Conservation (phyloP, 1,140 invertebrate species). For the Drosophila nigromelanica region DNA sequence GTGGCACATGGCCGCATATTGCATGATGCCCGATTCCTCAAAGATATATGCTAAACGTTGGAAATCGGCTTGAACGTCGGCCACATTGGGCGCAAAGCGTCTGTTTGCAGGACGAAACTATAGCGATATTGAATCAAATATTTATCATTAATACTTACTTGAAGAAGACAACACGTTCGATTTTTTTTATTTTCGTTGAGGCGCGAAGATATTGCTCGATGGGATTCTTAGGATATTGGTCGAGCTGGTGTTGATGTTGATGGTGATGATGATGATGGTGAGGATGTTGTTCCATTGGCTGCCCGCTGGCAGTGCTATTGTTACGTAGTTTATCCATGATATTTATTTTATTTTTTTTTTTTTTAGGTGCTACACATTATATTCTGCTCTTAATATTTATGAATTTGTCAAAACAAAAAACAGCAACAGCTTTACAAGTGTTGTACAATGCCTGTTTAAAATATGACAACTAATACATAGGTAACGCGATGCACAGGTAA, state of each 20-base stretch:
- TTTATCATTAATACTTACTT: slow-evolving; percentile 62
- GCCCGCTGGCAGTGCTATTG: slow-evolving; percentile 16
- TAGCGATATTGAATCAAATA: too few relatives aligned
- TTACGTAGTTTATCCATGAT: slow-evolving; percentile 57
- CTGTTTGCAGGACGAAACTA: slow-evolving; percentile 27
- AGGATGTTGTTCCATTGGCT: slow-evolving; percentile 21
- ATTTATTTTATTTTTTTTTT: slow-evolving; percentile 1
- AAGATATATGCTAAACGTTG: slow-evolving; percentile 73
- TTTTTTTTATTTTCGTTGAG: slow-evolving; percentile 79
- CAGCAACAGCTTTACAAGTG: slow-evolving; percentile 33
- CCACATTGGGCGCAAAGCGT: slow-evolving; percentile 77
- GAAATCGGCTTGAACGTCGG: slow-evolving; percentile 77
- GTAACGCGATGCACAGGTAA: background rate
- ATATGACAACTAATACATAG: background rate
- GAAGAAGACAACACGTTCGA: slow-evolving; percentile 79
- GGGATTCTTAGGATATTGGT: slow-evolving; percentile 68
- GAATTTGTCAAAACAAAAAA: slow-evolving; percentile 29
- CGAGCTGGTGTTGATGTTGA: slow-evolving; percentile 49
- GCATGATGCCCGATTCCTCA: slow-evolving; percentile 72
- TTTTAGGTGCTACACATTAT: slow-evolving; percentile 27
- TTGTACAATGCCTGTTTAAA: slow-evolving; percentile 5
- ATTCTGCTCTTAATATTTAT: background rate
- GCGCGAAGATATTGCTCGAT: slow-evolving; percentile 77
- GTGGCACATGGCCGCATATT: slow-evolving; percentile 82
- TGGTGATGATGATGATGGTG: slow-evolving; percentile 35